A percentile compares a stretch with the other conserved stretches of the same genome.
phyloP scores from a whole-genome alignment of 2,113 vertebrate species.

The Eolophus roseicapilla region DNA sequence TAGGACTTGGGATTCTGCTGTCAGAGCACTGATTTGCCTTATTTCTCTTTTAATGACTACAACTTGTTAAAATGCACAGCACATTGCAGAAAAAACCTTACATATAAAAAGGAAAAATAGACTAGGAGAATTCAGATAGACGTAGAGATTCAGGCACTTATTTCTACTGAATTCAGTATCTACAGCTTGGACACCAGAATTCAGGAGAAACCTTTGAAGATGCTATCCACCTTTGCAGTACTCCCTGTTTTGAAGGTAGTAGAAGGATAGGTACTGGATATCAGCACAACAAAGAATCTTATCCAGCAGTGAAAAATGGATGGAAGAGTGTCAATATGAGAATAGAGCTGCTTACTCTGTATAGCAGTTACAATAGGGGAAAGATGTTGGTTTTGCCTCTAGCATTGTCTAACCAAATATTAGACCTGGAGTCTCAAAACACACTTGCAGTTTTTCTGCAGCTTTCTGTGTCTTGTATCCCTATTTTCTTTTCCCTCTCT shows the following conservation, averaged over 20 bases:
- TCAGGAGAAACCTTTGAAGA: background rate
- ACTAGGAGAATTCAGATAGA: background rate
- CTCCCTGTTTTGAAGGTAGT: background rate
- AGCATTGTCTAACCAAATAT: background rate
- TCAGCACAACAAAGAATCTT: background rate
- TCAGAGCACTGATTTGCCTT: background rate
- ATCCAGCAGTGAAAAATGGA: background rate
- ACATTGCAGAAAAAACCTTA: background rate
- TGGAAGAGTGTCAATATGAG: background rate
- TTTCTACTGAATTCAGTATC: background rate
- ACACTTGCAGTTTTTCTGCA: background rate
- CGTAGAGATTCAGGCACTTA: background rate
- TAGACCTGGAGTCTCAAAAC: background rate
- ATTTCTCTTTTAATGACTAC: background rate
- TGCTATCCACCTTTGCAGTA: background rate
- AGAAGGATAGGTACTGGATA: background rate
- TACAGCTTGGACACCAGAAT: background rate
- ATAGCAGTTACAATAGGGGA: background rate
- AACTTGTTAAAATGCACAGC: background rate
- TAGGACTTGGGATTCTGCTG: background rate
- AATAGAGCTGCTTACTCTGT: background rate
- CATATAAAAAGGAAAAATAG: background rate
- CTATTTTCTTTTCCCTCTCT: background rate
- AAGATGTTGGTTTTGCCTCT: background rate
- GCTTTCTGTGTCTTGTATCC: background rate